A percentile compares a stretch with the other conserved stretches of the same genome.
These are phyloP conservation scores for Nesidiocoris tenuis DNA, from an alignment of 2,888 invertebrate species.

Conservation along the genomic window DNA sequence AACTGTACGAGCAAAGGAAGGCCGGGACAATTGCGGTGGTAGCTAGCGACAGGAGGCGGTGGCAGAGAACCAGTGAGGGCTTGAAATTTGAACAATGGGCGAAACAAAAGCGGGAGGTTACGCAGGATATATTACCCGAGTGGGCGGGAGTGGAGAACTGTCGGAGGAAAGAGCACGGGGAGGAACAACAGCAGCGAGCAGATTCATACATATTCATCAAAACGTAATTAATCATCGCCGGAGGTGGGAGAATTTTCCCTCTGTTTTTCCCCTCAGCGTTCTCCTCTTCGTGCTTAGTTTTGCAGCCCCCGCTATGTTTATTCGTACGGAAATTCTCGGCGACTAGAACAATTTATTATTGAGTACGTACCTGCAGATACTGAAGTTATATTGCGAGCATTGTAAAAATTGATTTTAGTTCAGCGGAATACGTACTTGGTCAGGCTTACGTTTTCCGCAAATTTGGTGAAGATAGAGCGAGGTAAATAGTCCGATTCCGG, in stretches of 20 bases:
- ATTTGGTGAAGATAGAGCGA: no score
- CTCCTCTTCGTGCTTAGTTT: not conserved
- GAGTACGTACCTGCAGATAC: no score
- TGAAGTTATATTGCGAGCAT: no score
- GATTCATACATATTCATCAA: conserved; percentile 49
- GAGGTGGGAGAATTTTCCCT: conserved; percentile 15
- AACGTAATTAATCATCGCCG: conserved; percentile 47
- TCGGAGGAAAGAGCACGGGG: not conserved
- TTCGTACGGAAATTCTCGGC: no score
- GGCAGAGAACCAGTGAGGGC: conserved; percentile 12
- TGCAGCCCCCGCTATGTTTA: no score
- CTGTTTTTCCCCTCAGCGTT: not conserved
- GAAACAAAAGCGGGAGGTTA: conserved; percentile 4
- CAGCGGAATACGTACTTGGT: no score
- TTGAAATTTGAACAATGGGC: conserved; percentile 5
- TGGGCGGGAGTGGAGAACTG: not conserved
- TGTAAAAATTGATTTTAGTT: no score
- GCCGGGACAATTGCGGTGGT: not conserved
- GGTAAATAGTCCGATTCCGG: no score
- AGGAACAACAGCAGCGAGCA: conserved; percentile 7
- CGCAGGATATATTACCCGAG: conserved; percentile 2
- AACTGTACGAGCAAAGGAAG: no score
- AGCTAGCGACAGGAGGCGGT: not conserved
- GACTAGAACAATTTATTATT: no score
- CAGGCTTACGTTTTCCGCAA: no score